A percentile compares a stretch with the other conserved stretches of the same genome.
Conservation (phyloP, 1,140 invertebrate genomes). For the Papilio dardanus region DNA sequence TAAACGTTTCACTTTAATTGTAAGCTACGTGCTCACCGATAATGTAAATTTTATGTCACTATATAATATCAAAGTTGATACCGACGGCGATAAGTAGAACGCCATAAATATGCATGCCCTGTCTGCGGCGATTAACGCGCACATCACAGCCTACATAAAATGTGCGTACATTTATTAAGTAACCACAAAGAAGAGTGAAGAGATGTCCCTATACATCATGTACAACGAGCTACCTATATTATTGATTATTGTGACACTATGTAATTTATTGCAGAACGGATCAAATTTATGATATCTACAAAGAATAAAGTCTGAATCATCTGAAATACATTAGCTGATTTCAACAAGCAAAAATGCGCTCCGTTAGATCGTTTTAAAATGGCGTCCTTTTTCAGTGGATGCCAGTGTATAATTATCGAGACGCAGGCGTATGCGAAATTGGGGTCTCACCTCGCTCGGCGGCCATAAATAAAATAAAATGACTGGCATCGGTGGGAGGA, state of each 20-base stretch:
- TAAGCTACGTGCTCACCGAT: constrained; percentile 1
- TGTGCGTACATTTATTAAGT: neutral
- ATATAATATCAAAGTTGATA: constrained; percentile 40
- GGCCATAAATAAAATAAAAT: constrained; percentile 81
- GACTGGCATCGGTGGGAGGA: constrained; percentile 73
- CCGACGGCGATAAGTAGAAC: constrained; percentile 40
- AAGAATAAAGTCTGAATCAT: constrained; percentile 19
- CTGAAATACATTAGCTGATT: constrained; percentile 27
- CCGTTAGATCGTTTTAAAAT: constrained; percentile 52
- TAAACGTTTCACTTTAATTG: constrained; percentile 15
- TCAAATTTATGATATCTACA: constrained; percentile 4
- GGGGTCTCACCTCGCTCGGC: constrained; percentile 77
- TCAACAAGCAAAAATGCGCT: constrained; percentile 30
- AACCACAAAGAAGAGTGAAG: neutral
- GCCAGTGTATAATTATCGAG: constrained; percentile 79
- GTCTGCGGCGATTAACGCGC: constrained; percentile 39
- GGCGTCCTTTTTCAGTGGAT: constrained; percentile 66
- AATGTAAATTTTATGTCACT: constrained; percentile 34
- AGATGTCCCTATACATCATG: neutral
- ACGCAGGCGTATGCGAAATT: constrained; percentile 78
- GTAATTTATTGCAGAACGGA: neutral
- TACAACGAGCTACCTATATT: neutral
- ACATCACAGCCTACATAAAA: constrained; percentile 29
- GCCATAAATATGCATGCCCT: constrained; percentile 39
- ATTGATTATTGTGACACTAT: neutral